Base-by-base conservation (phyloP, 2,888 invertebrate genomes). In the Heteromurus nitidus region DNA sequence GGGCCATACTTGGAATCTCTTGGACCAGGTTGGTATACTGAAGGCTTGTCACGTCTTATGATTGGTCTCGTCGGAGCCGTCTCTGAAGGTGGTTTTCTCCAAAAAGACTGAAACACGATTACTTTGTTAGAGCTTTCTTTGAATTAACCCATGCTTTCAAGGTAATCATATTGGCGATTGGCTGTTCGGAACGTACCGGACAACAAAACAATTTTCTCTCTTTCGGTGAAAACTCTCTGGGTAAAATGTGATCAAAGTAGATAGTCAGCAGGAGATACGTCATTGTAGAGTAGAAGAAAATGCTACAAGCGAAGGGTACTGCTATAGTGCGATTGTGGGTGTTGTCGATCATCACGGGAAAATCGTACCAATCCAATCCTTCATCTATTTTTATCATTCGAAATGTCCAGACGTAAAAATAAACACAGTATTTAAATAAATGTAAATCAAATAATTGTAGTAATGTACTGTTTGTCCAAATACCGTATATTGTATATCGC, bases 311-410 rank as follows among this genome's bases (percentile, higher is more conserved):
- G 11, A 72, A 9, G 0, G 60, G 68, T n/a, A 79, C 31, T 0
- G 84, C 42, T 13, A 75, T 60, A 18, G 76, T 73, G 13, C 28
- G 13, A 50, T 75, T 75, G 9, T 0, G 24, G 13, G 82, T 28
- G 0, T 44, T 58, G 22, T 84, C 77, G 3, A 80, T 18, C 13
- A 82, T 13, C 13, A 82, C 82, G 0, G 84, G 72, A 47, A 84
- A 82, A 53, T 80, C 82, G 67, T 80, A 82, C 84, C 84, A 84
- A 13, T 75, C 30, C n/a, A 82, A 18, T 5, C 80, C 84, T 30
- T 77, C 80, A 31, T 81, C 83, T 83, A 31, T 31, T n/a, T n/a
- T n/a, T n/a, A n/a, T n/a, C n/a, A n/a, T n/a, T n/a, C n/a, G n/a
- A n/a, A n/a, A n/a, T 16, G 16, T 13, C 3, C 11, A 47, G 47